These are phyloP conservation scores for Littorina saxatilis DNA, from an alignment of 1,140 invertebrate genomes.

Conservation along the genomic window DNA sequence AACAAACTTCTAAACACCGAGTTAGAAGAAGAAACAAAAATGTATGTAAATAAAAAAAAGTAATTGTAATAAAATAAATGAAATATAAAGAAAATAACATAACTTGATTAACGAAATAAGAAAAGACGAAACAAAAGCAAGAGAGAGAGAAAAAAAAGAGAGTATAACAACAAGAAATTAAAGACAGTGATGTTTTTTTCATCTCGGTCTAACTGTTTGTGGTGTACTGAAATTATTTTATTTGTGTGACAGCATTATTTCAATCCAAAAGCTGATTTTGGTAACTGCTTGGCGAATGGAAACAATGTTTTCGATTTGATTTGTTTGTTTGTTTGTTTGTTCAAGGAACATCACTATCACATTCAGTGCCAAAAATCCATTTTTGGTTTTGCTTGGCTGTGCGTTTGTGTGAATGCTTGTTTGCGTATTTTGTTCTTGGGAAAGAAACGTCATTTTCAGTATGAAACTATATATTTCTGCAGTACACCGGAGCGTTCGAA, in stretches of 20 bases:
- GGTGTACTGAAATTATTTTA: not conserved
- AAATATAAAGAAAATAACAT: not conserved
- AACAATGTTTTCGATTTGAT: no score
- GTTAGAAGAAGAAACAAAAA: not conserved
- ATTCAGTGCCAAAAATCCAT: not conserved
- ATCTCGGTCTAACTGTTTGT: not conserved
- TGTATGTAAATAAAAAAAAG: no score
- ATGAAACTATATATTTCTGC: no score
- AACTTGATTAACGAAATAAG: not conserved
- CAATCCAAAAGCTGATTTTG: not conserved
- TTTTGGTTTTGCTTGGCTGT: not conserved
- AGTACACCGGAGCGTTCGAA: slow-evolving; percentile 8
- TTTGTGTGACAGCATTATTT: not conserved
- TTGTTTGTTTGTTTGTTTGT: not conserved
- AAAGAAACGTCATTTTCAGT: no score
- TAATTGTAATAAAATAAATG: not conserved
- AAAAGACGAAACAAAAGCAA: no score
- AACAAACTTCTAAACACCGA: no score
- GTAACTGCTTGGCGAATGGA: not conserved
- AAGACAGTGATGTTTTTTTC: no score
- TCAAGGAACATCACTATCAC: not conserved
- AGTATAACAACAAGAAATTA: no score
- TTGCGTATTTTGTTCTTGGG: not conserved
- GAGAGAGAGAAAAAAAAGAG: no score
- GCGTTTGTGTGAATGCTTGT: not conserved